phyloP scores from a whole-genome alignment of 2,113 vertebrate genomes.

The Pampusana beccarii region DNA sequence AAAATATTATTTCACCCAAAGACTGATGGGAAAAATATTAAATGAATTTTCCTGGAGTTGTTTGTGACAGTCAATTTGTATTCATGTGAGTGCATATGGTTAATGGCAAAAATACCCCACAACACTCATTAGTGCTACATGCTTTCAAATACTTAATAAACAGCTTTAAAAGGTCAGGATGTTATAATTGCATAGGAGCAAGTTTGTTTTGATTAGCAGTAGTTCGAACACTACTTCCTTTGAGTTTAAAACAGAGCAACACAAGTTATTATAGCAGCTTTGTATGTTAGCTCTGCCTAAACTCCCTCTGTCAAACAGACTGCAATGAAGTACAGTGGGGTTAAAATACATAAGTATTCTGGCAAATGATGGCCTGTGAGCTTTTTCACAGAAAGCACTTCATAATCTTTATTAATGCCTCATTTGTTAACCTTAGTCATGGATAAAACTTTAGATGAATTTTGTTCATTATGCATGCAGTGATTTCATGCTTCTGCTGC shows the following conservation, averaged over 20 bases:
- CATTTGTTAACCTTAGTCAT: neutral
- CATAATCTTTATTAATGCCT: neutral
- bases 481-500: neutral
- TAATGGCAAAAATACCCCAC: neutral
- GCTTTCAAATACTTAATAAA: neutral
- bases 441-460: neutral
- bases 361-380: neutral
- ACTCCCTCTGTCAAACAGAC: neutral
- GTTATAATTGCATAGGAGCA: neutral
- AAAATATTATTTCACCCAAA: neutral
- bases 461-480: neutral
- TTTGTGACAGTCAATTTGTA: neutral
- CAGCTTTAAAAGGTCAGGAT: slow-evolving; percentile 5
- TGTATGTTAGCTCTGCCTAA: neutral
- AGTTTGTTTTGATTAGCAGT: slow-evolving; percentile 19
- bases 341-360: neutral
- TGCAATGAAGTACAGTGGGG: neutral
- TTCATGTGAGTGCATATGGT: neutral
- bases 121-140: neutral
- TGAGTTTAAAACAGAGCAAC: neutral
- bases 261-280: neutral
- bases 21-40: neutral
- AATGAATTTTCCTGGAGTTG: neutral
- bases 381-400: neutral
- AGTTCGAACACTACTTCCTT: neutral